These are phyloP conservation scores for Mustela nigripes DNA, from an alignment of 2,113 vertebrate genomes.

Conservation along the genomic window DNA sequence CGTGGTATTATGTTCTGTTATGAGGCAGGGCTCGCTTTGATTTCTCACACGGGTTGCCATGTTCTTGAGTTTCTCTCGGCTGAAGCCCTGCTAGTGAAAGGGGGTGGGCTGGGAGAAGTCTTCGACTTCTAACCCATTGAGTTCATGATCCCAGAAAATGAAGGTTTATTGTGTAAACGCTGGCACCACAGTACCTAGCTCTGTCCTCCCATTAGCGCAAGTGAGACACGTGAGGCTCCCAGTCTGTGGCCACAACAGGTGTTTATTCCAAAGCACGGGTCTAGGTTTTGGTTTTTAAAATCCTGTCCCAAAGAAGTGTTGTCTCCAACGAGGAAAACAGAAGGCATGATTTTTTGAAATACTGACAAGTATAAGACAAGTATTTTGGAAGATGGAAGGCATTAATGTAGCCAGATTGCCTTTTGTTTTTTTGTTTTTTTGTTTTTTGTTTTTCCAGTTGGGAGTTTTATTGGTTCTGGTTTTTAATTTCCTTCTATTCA, in stretches of 20 bases:
- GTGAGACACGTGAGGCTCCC: not conserved
- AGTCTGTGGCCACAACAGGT: not conserved
- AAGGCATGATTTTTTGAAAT: conserved; percentile 10
- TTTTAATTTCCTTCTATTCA: conserved; percentile 73
- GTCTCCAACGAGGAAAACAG: not conserved
- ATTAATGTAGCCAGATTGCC: not conserved
- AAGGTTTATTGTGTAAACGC: conserved; percentile 82
- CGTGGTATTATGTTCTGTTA: not conserved
- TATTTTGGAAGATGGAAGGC: conserved; percentile 2
- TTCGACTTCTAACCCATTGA: conserved; percentile 66
- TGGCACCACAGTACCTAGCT: conserved; percentile 39
- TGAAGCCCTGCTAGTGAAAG: not conserved
- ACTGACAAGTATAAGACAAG: not conserved
- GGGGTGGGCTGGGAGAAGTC: not conserved
- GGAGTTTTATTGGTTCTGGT: conserved; percentile 68
- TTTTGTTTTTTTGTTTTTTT: not conserved
- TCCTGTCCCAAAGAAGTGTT: not conserved
- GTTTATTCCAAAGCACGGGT: not conserved
- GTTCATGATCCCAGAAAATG: conserved; percentile 85
- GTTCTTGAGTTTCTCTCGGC: conserved; percentile 45
- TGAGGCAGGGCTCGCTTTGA: not conserved
- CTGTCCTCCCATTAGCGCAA: not conserved
- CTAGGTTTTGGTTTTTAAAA: not conserved
- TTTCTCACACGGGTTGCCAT: not conserved
- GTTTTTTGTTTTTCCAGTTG: conserved; percentile 45